Percentiles rank a stretch among this genome's conserved stretches.
Conservation (phyloP, 2,113 vertebrate species). For the Catharus fuscescens region DNA sequence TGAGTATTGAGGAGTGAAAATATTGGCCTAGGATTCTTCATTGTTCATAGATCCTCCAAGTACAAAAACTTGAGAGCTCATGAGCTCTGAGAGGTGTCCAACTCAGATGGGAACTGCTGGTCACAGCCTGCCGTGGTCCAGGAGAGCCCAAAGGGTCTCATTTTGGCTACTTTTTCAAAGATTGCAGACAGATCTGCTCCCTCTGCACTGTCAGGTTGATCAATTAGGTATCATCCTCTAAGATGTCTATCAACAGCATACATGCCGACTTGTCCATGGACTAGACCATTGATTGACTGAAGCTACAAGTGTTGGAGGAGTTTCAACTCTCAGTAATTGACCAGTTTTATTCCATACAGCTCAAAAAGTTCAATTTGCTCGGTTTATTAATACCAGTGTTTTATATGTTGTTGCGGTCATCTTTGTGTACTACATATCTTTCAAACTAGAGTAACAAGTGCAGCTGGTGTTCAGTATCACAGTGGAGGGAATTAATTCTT, state of each 20-base stretch:
- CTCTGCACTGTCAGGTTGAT: neutral
- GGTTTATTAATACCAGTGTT: neutral
- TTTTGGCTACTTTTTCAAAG: neutral
- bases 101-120: neutral
- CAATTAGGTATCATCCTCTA: neutral
- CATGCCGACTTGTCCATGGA: fast-evolving
- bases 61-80: neutral
- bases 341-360: neutral
- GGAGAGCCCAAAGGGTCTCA: neutral
- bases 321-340: neutral
- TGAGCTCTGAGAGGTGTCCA: neutral
- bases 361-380: neutral
- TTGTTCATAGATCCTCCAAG: fast-evolving
- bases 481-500: neutral
- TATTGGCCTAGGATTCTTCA: neutral
- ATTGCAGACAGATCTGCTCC: neutral
- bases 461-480: neutral
- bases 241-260: neutral
- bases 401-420: neutral
- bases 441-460: neutral
- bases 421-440: neutral
- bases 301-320: neutral
- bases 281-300: neutral
- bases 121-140: fast-evolving
- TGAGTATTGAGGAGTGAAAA: neutral